phyloP scores from a whole-genome alignment of 2,113 vertebrate species.

The Pelecanoides urinatrix region DNA sequence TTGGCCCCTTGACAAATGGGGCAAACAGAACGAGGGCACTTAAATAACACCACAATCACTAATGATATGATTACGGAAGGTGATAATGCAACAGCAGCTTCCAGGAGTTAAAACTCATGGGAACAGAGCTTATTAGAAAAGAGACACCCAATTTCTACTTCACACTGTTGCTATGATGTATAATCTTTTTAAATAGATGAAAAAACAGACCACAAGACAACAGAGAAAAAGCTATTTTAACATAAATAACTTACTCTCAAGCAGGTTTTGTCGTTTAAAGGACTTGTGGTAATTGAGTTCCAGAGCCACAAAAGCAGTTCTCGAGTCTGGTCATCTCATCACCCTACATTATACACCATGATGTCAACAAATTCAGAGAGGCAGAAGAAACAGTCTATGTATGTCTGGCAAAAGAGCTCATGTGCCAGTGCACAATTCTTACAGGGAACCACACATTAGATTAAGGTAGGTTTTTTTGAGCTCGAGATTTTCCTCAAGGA shows the following conservation, averaged over 20 bases:
- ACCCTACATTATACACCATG: not conserved
- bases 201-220: not conserved
- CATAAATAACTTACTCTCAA: not conserved
- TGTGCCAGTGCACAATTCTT: not conserved
- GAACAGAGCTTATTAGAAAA: not conserved
- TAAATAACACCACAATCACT: conserved; percentile 39
- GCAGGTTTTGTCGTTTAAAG: not conserved
- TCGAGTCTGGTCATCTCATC: not conserved
- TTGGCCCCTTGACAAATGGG: conserved; percentile 23
- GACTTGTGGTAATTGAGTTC: not conserved
- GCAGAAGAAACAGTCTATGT: not conserved
- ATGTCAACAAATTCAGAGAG: not conserved
- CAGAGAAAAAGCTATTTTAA: conserved; percentile 1
- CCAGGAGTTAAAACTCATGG: not conserved
- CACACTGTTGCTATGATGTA: not conserved
- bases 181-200: not conserved
- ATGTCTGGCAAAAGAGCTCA: not conserved
- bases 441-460: not conserved
- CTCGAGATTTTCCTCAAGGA: not conserved
- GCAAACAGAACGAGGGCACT: conserved; percentile 25
- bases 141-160: not conserved
- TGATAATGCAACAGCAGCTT: conserved; percentile 57
- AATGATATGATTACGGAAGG: conserved; percentile 51
- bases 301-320: conserved; percentile 12
- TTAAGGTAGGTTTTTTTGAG: not conserved